These are phyloP conservation scores for Trichechus manatus DNA, from an alignment of 2,113 vertebrate species.

Conservation along the genomic window DNA sequence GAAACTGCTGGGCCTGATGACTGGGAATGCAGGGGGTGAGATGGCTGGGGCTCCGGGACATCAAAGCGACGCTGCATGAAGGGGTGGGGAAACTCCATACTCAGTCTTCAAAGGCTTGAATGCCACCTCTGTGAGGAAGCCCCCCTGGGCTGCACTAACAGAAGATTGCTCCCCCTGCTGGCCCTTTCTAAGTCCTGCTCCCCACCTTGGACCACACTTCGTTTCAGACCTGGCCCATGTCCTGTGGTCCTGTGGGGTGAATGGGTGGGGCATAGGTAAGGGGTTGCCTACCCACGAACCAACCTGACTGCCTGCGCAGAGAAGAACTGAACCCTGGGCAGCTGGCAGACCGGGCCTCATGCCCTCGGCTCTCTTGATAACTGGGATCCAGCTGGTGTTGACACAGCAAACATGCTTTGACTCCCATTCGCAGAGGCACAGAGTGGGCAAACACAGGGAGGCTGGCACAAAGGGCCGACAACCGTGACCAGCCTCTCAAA, in stretches of 20 bases:
- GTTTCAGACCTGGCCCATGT: not conserved
- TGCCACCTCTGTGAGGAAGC: not conserved
- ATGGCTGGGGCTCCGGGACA: not conserved
- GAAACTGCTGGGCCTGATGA: not conserved
- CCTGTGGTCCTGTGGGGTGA: not conserved
- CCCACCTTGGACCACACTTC: not conserved
- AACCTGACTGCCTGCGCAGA: not conserved
- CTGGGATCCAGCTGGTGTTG: slow-evolving; percentile 79
- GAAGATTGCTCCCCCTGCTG: not conserved
- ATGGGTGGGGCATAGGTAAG: not conserved
- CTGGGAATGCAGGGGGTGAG: not conserved
- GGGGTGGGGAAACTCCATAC: not conserved
- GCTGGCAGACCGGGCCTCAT: not conserved
- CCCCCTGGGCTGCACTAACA: not conserved
- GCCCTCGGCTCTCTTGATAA: slow-evolving; percentile 15
- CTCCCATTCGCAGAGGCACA: slow-evolving; percentile 36
- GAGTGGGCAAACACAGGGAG: slow-evolving; percentile 75
- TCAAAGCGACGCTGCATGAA: not conserved
- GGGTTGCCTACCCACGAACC: not conserved
- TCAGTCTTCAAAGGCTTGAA: not conserved
- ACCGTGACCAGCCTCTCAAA: slow-evolving; percentile 73
- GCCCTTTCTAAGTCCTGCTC: not conserved
- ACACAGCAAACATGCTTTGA: slow-evolving; percentile 68
- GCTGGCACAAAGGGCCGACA: slow-evolving; percentile 53
- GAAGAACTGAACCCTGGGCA: not conserved